These are phyloP conservation scores for Chaenocephalus aceratus DNA, from an alignment of 2,113 vertebrate species.

Conservation along the genomic window DNA sequence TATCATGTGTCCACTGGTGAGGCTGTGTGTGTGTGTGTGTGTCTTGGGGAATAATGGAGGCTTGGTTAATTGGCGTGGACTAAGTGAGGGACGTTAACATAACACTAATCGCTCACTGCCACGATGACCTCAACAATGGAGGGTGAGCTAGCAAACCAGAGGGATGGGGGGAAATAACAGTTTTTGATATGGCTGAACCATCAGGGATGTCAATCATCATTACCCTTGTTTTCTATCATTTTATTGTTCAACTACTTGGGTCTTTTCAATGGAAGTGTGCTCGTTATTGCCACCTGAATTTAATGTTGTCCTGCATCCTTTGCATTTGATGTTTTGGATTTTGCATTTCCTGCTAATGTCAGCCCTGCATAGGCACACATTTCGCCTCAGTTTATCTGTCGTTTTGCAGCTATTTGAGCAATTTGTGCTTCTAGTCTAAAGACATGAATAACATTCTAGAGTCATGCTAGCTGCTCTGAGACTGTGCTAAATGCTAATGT, in stretches of 20 bases:
- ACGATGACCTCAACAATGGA: slow-evolving; percentile 28
- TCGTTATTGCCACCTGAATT: background rate
- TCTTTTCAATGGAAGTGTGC: background rate
- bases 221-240: background rate
- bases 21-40: slow-evolving; percentile 3
- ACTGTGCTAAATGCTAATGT: background rate
- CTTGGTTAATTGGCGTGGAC: slow-evolving; percentile 72
- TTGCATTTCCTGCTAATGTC: background rate
- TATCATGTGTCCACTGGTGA: slow-evolving; percentile 5
- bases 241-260: background rate
- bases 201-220: background rate
- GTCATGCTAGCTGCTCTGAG: background rate
- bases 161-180: background rate
- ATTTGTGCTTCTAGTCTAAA: background rate
- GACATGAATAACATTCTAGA: too few relatives aligned
- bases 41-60: slow-evolving; percentile 55
- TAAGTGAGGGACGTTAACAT: slow-evolving; percentile 60
- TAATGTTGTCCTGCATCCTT: background rate
- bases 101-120: slow-evolving; percentile 58
- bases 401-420: background rate
- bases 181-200: background rate
- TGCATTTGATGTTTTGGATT: background rate
- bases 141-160: slow-evolving; percentile 17
- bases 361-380: background rate
- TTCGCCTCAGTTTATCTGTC: background rate